Conservation (phyloP, 2,113 vertebrate genomes). For the Pollachius pollachius region DNA sequence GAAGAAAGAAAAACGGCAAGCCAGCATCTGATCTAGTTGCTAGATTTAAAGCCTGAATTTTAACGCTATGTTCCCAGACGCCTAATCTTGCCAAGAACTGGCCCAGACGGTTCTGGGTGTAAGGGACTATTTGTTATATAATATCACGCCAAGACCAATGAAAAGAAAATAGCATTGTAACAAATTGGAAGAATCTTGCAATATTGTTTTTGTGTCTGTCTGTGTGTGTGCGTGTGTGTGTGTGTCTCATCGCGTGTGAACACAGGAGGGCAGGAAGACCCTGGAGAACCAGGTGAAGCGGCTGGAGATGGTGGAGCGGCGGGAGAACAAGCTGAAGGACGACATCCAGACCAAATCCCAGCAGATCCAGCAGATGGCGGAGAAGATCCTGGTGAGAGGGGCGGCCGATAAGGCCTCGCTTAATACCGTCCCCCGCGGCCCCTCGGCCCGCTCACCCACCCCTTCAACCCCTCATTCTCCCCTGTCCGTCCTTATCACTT, state of each 20-base stretch:
- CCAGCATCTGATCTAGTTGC: too few relatives aligned
- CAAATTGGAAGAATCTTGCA: background rate
- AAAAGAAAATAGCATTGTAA: too few relatives aligned
- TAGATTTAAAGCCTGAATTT: too few relatives aligned
- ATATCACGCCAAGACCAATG: too few relatives aligned
- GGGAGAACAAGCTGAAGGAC: conserved; percentile 98
- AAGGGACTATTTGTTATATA: too few relatives aligned
- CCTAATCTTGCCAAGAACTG: too few relatives aligned
- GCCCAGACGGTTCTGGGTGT: too few relatives aligned
- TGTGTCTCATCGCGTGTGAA: conserved; percentile 13
- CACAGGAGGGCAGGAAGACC: conserved; percentile 94
- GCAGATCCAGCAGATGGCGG: conserved; percentile 99
- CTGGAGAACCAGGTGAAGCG: conserved; percentile 98
- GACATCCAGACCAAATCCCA: conserved; percentile 99
- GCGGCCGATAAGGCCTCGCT: conserved; percentile 44
- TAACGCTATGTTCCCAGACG: too few relatives aligned
- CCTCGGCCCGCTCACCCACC: conserved; percentile 23
- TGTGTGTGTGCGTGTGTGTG: conserved; percentile 19
- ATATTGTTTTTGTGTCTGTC: background rate
- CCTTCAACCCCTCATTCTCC: conserved; percentile 27
- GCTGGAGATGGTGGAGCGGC: conserved; percentile 94
- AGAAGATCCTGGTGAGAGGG: conserved; percentile 96
- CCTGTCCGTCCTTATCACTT: conserved; percentile 14
- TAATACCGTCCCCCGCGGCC: conserved; percentile 41
- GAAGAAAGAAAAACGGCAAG: background rate